Base-by-base conservation (phyloP, 2,888 invertebrate species). In the Sesia bembeciformis region DNA sequence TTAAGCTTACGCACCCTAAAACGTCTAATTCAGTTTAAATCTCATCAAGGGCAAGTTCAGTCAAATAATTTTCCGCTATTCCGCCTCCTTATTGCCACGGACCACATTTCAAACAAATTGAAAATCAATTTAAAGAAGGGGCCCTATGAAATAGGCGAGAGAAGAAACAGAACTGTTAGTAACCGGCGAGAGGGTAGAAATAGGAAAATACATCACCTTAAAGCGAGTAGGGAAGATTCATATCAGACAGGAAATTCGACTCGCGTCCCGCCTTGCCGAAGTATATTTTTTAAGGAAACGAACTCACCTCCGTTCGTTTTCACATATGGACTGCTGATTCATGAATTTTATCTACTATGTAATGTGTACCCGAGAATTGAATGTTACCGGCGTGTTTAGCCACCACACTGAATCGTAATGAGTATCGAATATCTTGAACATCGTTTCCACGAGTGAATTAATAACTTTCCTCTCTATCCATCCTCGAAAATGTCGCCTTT, bases 121-220 rank as follows among this genome's bases (percentile, higher is more conserved):
- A 86, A 88, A 87, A 88, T 87, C 84, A 87, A 87, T 87, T 86
- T 84, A 77, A 79, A 75, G 67, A 78, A 76, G 81, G 84, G 80
- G 71, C 71, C 74, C 72, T 72, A 70, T 70, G 74, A 71, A 76
- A 72, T 72, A 72, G 70, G 68, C 71, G 70, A 69, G 67, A 64
- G 74, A 65, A 66, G 70, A 71, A 74, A 74, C 72, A 68, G 68
- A 67, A 63, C 70, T 66, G 68, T 65, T 65, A 69, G 73, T 70
- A 63, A 64, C 60, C 63, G 62, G 60, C 57, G 62, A 63, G 78
- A 75, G 83, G 84, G 83, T 76, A 78, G 79, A 81, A 85, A 87
- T 85, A 81, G 80, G 82, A 83, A 84, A 86, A 88, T 88, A 88
- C 86, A 88, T 89, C 88, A 89, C 87, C 88, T 87, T 85, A 84